Evolutionary conservation across 1,140 invertebrate species (phyloP), one percentile per base, ranked within the genome.

Genomic region (Amyelois transitella): DNA sequence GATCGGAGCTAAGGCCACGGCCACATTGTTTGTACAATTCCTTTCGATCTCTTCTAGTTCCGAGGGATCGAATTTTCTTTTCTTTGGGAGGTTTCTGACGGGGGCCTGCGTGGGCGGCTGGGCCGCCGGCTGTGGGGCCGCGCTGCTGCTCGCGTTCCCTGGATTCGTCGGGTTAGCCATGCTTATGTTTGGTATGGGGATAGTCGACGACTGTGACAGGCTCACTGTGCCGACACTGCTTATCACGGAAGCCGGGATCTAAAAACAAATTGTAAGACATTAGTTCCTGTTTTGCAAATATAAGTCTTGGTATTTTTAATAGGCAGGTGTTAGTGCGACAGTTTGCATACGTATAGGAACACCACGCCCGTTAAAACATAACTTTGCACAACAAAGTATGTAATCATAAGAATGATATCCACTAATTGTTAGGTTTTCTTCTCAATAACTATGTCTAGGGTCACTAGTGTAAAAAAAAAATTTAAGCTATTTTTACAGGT

Each of bases 61-160:
- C 18, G 94, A 93, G 57, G 93, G 94, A 90, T 95, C 93, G 73
- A 95, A 96, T 88, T 96, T 96, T 58, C 96, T 90, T 86, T 97
- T 97, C 85, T 96, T 97, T 58, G 96, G 95, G 85, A 96, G 90
- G 80, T 94, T 95, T 49, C 92, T 80, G 5, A 91, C 90, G 14
- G 90, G 80, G 64, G 89, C 80, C 69, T 89, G 76, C n/a, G 75
- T 73, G 7, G 78, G 76, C 43, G 79, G 81, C 52, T 88, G 85
- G 48, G 67, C 58, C n/a, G 72, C 63, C 12, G 75, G 53, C 52
- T 79, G 76, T n/a, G 62, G 54, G 1, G 60, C 62, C 43, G 70
- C 76, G 21, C 68, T 72, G 64, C 77, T 80, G 62, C 71, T 77
- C 17, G 73, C 71, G 32, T 76, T 81, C 7, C 80, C 81, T 10